Percentiles rank a stretch among this genome's conserved stretches.
phyloP scores from a whole-genome alignment of 2,113 vertebrate species.

The Sciurus niger region DNA sequence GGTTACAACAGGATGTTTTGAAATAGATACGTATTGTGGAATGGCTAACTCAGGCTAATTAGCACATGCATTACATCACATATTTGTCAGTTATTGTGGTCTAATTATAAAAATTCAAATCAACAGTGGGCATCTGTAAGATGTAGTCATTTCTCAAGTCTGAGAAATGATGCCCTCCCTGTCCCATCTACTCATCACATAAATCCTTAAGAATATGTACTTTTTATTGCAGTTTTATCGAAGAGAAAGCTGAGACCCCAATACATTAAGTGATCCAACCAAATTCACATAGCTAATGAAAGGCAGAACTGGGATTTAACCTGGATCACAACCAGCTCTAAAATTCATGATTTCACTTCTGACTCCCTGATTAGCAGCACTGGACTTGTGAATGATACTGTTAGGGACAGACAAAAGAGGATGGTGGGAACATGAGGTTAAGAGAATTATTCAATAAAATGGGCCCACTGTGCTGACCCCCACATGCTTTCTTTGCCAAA shows the following conservation, averaged over 20 bases:
- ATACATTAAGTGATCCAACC: not conserved
- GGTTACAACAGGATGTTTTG: not conserved
- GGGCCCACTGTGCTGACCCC: no score
- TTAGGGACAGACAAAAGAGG: no score
- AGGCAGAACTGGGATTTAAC: not conserved
- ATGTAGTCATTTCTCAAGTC: not conserved
- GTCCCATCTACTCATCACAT: not conserved
- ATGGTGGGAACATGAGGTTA: no score
- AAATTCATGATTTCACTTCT: not conserved
- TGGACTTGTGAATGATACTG: not conserved
- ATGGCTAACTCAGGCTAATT: not conserved
- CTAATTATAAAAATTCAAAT: slow-evolving; percentile 46
- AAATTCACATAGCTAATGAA: not conserved
- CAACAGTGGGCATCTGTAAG: not conserved
- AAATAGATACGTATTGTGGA: not conserved
- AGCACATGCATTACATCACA: not conserved
- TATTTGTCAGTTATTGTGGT: not conserved
- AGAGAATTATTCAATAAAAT: no score
- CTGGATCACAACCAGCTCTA: not conserved
- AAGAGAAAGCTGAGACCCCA: slow-evolving; percentile 27
- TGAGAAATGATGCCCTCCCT: not conserved
- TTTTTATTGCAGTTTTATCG: not conserved
- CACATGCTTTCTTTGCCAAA: no score
- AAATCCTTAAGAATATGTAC: not conserved
- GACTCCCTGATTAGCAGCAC: not conserved